Percentiles rank a stretch among this genome's conserved stretches.
These are phyloP conservation scores for Vireo griseus DNA, from an alignment of 2,797 vertebrate genomes.

Conservation along the genomic window DNA sequence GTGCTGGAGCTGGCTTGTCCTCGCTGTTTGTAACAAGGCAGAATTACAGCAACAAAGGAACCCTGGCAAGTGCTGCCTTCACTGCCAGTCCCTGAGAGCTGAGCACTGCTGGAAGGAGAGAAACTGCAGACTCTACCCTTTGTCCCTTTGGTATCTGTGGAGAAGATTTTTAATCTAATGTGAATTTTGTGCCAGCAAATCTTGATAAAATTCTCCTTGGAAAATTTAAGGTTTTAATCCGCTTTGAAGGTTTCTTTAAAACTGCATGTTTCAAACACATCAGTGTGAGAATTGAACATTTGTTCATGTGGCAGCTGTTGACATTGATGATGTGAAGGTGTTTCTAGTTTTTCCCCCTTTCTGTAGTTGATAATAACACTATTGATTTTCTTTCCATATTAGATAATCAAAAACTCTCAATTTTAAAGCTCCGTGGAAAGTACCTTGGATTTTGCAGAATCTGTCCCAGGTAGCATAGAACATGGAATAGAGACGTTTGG, in stretches of 20 bases:
- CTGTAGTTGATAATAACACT: not conserved
- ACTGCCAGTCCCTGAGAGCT: not conserved
- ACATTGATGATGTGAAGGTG: not conserved
- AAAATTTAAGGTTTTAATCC: not conserved
- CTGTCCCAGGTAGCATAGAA: not conserved
- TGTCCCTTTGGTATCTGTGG: not conserved
- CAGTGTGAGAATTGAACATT: not conserved
- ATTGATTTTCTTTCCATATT: not conserved
- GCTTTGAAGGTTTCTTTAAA: not conserved
- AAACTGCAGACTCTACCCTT: not conserved
- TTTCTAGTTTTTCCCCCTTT: not conserved
- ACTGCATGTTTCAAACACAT: rapidly evolving
- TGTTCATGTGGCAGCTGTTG: not conserved
- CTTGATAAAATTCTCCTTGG: not conserved
- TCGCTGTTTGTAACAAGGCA: not conserved
- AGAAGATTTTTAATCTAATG: not conserved
- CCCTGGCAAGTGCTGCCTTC: not conserved
- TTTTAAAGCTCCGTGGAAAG: not conserved
- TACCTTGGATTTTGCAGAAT: not conserved
- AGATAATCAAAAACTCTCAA: not conserved
- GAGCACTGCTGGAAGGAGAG: not conserved
- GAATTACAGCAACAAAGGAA: not conserved
- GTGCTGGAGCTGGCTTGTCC: not conserved
- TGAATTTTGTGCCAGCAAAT: not conserved
- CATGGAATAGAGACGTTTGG: too few relatives aligned